Evolutionary conservation across 2,888 invertebrate genomes (phyloP), one percentile per base, ranked within the genome.

Genomic region (Tigriopus californicus): DNA sequence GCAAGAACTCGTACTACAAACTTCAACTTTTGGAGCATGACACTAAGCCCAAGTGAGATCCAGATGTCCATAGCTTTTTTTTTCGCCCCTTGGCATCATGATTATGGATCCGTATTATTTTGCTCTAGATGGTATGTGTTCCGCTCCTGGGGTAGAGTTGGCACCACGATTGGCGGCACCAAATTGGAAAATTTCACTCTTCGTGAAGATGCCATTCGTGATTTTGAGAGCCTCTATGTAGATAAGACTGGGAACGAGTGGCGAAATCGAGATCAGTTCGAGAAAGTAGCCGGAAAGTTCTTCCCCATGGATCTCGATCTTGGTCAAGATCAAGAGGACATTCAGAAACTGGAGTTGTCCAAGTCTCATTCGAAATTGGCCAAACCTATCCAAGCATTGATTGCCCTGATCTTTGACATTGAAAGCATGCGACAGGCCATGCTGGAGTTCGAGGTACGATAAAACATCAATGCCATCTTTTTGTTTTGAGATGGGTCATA

Each of bases 61-160:
- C n/a, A n/a, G n/a, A n/a, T n/a, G n/a, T n/a, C n/a, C n/a, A n/a
- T n/a, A n/a, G n/a, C n/a, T n/a, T n/a, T n/a, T n/a, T n/a, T n/a
- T n/a, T n/a, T n/a, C n/a, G n/a, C n/a, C n/a, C n/a, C n/a, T n/a
- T n/a, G n/a, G n/a, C n/a, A n/a, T n/a, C n/a, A n/a, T n/a, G n/a
- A n/a, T n/a, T n/a, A n/a, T n/a, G n/a, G n/a, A n/a, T n/a, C n/a
- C n/a, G n/a, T n/a, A n/a, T n/a, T n/a, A n/a, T 40, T 40, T 41
- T 54, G 12, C 24, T 58, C 41, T 61, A 72, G 72, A 15, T 85
- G 76, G 71, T 87, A 82, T 80, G 68, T 94, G 25, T 94, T 88
- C 73, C 80, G 91, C 15, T 78, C 90, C 0, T 98, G 97, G 97
- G 98, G 98, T 12, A 79, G 97, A 61, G 91, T 95, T 64, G 95